Evolutionary conservation across 2,797 vertebrate genomes (phyloP), one percentile per base, ranked within the genome.

Genomic region (Momotus momota): DNA sequence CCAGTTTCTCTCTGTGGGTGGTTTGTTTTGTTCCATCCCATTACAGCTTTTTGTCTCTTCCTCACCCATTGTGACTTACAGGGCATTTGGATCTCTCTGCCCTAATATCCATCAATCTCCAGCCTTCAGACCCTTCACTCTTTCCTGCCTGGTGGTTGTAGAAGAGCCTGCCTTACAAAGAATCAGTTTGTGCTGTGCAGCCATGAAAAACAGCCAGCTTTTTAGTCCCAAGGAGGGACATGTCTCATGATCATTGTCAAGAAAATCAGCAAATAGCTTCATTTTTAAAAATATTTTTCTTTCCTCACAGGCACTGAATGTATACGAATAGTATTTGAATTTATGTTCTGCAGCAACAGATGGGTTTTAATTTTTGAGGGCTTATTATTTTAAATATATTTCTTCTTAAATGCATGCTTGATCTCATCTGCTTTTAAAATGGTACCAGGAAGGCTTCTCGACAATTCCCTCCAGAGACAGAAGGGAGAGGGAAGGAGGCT

Each of bases 401-500:
- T 79, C 61, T 84, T 66, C 58, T 93, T 85, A 87, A 95, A 82
- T 62, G 25, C 25, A 23, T 49, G 38, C n/a, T 66, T 65, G 60
- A n/a, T 82, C 71, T 87, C 60, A 33, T 73, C 51, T 46, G 18
- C 46, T 94, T 91, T 93, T 75, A 75, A 84, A 95, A 81, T 29
- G 9, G 10, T 5, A 1, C 22, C 49, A 57, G 54, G 43, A 86
- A 88, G 46, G 18, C 40, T 70, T 60, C 73, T 64, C 4, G 3
- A 49, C 25, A 20, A 14, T 58, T 54, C n/a, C 43, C 60, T 35
- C 51, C 14, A 9, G 67, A 85, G 48, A 73, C 46, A n/a, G 33
- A 81, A 81, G 16, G 7, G 62, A 85, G 48, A 70, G 43, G n/a
- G 33, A 81, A 82, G 14, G 38, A 33, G 60, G 29, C 31, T 67